Conservation (phyloP, 2,113 vertebrate species). For the Panthera leo region DNA sequence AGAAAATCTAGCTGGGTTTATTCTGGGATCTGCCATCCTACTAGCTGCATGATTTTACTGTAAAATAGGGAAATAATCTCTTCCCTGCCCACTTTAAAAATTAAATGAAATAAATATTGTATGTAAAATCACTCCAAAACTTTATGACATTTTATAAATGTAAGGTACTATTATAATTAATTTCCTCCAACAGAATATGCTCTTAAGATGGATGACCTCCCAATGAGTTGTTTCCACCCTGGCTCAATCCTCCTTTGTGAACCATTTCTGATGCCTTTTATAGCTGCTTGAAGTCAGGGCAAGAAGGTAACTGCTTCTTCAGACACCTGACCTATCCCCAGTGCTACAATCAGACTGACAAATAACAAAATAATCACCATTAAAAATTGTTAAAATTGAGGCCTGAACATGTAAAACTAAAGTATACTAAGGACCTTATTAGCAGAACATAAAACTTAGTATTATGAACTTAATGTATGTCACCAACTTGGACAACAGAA, state of each 20-base stretch:
- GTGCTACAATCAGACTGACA: neutral
- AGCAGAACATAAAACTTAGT: conserved; percentile 10
- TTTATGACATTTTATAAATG: conserved; percentile 3
- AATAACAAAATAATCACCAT: neutral
- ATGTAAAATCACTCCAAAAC: conserved; percentile 10
- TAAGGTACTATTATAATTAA: conserved; percentile 17
- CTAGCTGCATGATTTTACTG: neutral
- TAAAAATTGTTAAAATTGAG: conserved; percentile 30
- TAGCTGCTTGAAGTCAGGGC: neutral
- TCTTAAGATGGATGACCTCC: neutral
- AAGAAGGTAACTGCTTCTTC: neutral
- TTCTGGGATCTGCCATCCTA: conserved; percentile 32
- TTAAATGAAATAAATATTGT: conserved; percentile 24
- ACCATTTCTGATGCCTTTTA: neutral
- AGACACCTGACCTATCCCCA: neutral
- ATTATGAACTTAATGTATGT: conserved; percentile 21
- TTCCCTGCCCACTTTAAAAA: conserved; percentile 19
- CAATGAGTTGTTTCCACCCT: neutral
- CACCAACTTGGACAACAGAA: neutral
- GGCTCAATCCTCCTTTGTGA: conserved; percentile 8
- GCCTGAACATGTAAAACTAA: neutral
- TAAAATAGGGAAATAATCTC: conserved; percentile 43
- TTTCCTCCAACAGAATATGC: conserved; percentile 17
- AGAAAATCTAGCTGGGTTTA: conserved; percentile 44
- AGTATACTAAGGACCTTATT: neutral